These are phyloP conservation scores for Phymatocera aterrima DNA, from an alignment of 2,888 invertebrate species.

Conservation along the genomic window DNA sequence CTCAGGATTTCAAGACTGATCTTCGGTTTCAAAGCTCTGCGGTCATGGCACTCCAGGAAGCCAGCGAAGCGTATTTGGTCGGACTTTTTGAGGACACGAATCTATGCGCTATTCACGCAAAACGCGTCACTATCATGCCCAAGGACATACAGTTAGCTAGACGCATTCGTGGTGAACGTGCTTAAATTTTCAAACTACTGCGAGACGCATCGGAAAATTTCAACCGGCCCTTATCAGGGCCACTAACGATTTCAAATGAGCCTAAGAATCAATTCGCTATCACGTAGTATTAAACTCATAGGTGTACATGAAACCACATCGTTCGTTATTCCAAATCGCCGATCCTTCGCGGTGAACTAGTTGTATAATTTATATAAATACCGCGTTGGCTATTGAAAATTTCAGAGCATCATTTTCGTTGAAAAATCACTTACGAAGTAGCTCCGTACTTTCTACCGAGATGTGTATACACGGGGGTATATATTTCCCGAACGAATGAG, in stretches of 20 bases:
- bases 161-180: constrained; percentile 49
- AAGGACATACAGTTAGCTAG: constrained; percentile 47
- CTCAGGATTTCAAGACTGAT: constrained; percentile 85
- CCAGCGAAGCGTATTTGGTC: constrained; percentile 80
- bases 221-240: constrained; percentile 41
- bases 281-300: background rate
- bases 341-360: too few species aligned
- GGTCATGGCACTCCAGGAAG: constrained; percentile 82
- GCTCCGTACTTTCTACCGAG: too few species aligned
- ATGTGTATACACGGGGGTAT: too few species aligned
- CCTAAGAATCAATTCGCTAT: background rate
- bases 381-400: too few species aligned
- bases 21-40: constrained; percentile 83
- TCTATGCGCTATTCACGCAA: constrained; percentile 47
- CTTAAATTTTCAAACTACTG: constrained; percentile 27
- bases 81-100: constrained; percentile 82
- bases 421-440: too few species aligned
- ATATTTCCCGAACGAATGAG: too few species aligned
- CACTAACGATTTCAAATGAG: constrained; percentile 1
- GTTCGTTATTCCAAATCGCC: too few species aligned
- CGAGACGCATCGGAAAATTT: background rate
- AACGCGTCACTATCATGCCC: constrained; percentile 48
- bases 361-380: too few species aligned
- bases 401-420: too few species aligned
- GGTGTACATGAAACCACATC: too few species aligned